Conservation (phyloP, 2,888 invertebrate species). For the Temnothorax unifasciatus region DNA sequence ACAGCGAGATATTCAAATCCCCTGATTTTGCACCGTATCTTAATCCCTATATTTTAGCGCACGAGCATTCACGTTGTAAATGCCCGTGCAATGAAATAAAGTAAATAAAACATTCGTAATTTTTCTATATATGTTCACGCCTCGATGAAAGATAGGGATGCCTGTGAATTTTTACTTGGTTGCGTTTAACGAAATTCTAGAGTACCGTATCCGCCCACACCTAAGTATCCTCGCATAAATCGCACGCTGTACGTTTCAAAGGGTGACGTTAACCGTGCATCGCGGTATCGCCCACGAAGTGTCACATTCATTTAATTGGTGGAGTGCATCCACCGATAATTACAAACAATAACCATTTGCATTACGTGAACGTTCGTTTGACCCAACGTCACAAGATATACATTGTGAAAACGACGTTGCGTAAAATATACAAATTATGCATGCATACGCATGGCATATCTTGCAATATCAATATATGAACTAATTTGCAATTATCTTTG, state of each 20-base stretch:
- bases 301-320: slow-evolving; percentile 18
- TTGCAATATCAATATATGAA: slow-evolving; percentile 7
- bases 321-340: neutral
- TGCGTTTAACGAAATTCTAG: slow-evolving; percentile 6
- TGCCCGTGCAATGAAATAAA: slow-evolving; percentile 1
- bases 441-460: neutral
- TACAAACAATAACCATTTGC: slow-evolving; percentile 37
- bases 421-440: slow-evolving; percentile 8
- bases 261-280: neutral
- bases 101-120: slow-evolving; percentile 13
- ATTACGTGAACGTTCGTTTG: neutral
- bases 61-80: neutral
- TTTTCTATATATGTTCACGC: neutral
- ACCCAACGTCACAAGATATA: neutral
- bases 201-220: neutral
- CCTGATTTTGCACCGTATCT: slow-evolving; percentile 12
- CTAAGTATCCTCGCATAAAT: slow-evolving; percentile 8
- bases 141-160: neutral
- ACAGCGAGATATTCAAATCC: slow-evolving; percentile 29
- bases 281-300: slow-evolving; percentile 6
- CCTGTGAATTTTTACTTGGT: neutral
- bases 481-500: neutral
- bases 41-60: slow-evolving; percentile 11
- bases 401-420: neutral
- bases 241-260: neutral